Evolutionary conservation across 2,113 vertebrate species (phyloP).

Genomic region (Fulmarus glacialis): DNA sequence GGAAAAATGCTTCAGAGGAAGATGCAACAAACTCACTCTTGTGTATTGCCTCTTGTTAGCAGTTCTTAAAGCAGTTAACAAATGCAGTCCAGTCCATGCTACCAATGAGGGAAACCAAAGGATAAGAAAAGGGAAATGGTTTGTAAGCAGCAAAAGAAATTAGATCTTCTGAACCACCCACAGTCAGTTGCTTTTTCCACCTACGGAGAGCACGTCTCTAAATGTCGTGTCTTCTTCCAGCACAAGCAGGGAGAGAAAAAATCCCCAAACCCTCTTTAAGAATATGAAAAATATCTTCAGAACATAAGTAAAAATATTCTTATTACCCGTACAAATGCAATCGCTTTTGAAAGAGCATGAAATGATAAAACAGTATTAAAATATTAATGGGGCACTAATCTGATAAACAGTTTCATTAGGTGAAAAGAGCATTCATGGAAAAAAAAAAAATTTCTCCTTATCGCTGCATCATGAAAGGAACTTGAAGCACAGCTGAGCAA

Average conservation of each 20-base stretch:
- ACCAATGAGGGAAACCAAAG: background rate
- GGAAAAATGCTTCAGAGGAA: background rate
- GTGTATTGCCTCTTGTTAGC: background rate
- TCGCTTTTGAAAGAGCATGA: background rate
- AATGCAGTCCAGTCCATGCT: background rate
- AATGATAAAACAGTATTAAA: background rate
- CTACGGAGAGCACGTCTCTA: background rate
- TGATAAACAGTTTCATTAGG: background rate
- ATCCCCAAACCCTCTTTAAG: background rate
- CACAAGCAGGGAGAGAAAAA: background rate
- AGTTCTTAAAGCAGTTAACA: background rate
- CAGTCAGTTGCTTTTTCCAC: background rate
- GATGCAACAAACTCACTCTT: background rate
- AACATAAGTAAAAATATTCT: background rate
- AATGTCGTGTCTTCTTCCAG: background rate
- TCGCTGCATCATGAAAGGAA: background rate
- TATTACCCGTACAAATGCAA: background rate
- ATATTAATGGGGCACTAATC: background rate
- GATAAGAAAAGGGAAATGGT: background rate
- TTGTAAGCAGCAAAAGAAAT: background rate
- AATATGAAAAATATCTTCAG: background rate
- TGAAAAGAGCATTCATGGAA: background rate
- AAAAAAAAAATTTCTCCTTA: background rate
- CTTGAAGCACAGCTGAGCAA: background rate
- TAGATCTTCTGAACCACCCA: background rate